phyloP scores from a whole-genome alignment of 2,113 vertebrate genomes.

The Butastur rufipennis region DNA sequence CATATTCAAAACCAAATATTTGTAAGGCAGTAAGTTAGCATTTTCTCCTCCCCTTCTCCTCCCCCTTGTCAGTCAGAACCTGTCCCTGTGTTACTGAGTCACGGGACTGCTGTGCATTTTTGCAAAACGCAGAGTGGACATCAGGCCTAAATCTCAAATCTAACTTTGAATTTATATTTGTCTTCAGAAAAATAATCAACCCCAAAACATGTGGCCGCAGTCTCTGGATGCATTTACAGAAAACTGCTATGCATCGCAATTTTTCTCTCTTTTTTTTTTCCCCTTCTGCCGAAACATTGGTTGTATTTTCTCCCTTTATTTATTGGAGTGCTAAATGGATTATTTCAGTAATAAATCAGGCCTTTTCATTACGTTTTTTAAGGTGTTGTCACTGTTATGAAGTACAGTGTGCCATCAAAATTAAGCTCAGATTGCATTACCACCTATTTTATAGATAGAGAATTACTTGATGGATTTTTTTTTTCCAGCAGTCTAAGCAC shows the following conservation, averaged over 20 bases:
- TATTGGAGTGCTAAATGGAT: slow-evolving; percentile 66
- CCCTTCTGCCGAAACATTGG: neutral
- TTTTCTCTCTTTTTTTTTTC: neutral
- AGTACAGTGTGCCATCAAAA: slow-evolving; percentile 66
- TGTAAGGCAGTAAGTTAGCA: neutral
- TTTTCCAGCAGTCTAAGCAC: slow-evolving; percentile 44
- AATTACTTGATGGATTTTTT: slow-evolving; percentile 58
- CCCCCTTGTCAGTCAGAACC: neutral
- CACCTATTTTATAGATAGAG: slow-evolving; percentile 57
- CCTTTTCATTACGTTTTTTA: slow-evolving; percentile 66
- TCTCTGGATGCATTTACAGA: neutral
- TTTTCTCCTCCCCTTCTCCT: neutral
- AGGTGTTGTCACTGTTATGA: slow-evolving; percentile 68
- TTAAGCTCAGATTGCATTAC: slow-evolving; percentile 67
- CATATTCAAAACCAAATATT: neutral
- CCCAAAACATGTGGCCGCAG: neutral
- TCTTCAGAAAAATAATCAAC: neutral
- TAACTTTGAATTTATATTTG: neutral
- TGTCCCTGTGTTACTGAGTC: fast-evolving
- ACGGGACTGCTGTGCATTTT: neutral
- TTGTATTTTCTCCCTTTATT: slow-evolving; percentile 68
- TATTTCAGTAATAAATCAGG: slow-evolving; percentile 65
- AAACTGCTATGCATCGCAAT: slow-evolving; percentile 38
- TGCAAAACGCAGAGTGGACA: neutral
- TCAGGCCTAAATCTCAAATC: neutral